Conservation (phyloP, 2,113 vertebrate genomes). For the Alces alces region DNA sequence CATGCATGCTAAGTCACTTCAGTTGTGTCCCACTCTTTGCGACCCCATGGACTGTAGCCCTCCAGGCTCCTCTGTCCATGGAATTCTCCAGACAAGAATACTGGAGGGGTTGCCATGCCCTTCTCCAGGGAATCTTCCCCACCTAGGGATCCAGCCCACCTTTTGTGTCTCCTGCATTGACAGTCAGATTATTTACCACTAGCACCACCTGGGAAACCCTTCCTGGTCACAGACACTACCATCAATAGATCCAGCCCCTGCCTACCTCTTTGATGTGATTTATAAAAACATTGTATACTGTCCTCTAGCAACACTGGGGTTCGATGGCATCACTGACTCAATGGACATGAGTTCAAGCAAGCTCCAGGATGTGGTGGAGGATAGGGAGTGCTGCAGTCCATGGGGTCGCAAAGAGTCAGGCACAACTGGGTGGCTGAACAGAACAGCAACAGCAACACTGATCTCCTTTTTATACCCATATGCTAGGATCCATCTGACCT, state of each 20-base stretch:
- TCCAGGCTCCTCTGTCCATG: neutral
- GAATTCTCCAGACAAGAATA: neutral
- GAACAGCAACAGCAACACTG: neutral
- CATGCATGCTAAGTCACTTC: neutral
- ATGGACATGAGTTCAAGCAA: neutral
- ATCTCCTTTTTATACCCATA: neutral
- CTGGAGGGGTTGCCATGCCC: neutral
- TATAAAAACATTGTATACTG: neutral
- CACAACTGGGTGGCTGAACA: neutral
- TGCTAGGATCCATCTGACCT: neutral
- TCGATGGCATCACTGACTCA: neutral
- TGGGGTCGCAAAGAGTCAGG: neutral
- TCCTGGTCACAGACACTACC: neutral
- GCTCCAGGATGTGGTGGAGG: neutral
- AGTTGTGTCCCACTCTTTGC: neutral
- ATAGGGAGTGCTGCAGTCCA: neutral
- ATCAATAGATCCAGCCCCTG: neutral
- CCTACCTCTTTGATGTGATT: neutral
- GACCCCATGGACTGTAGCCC: neutral
- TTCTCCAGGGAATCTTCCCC: neutral
- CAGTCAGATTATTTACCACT: neutral
- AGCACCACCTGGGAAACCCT: neutral
- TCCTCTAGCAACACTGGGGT: neutral
- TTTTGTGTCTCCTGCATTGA: neutral
- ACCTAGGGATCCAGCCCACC: neutral